Evolutionary conservation across 2,113 vertebrate species (phyloP).

Genomic region (Cynocephalus volans): DNA sequence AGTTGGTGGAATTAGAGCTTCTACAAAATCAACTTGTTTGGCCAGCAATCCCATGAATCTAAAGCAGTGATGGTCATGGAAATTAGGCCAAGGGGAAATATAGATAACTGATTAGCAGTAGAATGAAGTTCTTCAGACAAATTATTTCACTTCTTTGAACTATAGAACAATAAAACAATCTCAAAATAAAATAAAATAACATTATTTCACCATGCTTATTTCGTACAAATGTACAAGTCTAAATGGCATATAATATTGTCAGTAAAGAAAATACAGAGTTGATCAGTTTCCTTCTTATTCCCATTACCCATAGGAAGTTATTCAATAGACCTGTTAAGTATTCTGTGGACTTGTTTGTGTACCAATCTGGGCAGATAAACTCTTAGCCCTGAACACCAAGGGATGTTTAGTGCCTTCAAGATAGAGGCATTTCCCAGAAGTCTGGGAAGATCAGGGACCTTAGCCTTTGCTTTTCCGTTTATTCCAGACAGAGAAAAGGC

Average conservation of each 20-base stretch:
- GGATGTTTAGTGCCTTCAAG: background rate
- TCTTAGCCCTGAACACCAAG: background rate
- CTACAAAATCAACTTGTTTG: background rate
- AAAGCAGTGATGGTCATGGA: background rate
- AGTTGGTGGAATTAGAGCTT: background rate
- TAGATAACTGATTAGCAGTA: background rate
- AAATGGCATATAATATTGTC: background rate
- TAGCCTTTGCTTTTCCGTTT: slow-evolving; percentile 41
- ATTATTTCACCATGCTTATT: background rate
- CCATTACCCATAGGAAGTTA: background rate
- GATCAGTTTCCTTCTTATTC: background rate
- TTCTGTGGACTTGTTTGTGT: background rate
- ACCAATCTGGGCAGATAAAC: background rate
- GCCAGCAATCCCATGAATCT: background rate
- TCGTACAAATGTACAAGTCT: background rate
- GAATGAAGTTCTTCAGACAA: background rate
- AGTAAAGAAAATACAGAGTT: background rate
- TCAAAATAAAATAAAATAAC: slow-evolving; percentile 51
- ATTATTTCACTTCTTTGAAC: slow-evolving; percentile 42
- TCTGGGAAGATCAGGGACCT: background rate
- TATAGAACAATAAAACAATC: background rate
- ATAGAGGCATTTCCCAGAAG: slow-evolving; percentile 13
- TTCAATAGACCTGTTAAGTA: background rate
- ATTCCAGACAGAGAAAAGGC: background rate
- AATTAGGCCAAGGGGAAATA: background rate